A percentile compares a stretch with the other conserved stretches of the same genome.
These are phyloP conservation scores for Phortica okadai DNA, from an alignment of 2,888 invertebrate species.

Conservation along the genomic window DNA sequence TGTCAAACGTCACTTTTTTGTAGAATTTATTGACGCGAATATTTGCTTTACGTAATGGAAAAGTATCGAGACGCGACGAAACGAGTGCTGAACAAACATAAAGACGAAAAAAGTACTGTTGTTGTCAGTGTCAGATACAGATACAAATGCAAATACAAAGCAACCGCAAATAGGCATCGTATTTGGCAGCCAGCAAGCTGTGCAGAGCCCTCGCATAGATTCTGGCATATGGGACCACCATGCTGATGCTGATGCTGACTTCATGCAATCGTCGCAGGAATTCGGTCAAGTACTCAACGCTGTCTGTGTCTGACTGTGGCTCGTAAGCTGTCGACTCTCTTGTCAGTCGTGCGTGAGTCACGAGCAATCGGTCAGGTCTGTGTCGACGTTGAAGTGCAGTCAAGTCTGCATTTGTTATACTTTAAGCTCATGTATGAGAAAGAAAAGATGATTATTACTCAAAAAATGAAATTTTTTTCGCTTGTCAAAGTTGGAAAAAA, in stretches of 20 bases:
- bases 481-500: too few relatives aligned
- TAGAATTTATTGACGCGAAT: slow-evolving; percentile 12
- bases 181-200: slow-evolving; percentile 12
- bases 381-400: background rate
- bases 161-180: background rate
- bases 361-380: slow-evolving; percentile 1
- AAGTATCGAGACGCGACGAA: background rate
- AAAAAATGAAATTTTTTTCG: too few relatives aligned
- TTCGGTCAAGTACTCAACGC: slow-evolving; percentile 69
- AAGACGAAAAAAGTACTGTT: background rate
- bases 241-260: background rate
- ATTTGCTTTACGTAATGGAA: background rate
- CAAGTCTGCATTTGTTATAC: background rate
- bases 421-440: background rate
- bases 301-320: slow-evolving; percentile 56
- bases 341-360: slow-evolving; percentile 37
- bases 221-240: background rate
- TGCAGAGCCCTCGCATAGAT: slow-evolving; percentile 34
- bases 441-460: too few relatives aligned
- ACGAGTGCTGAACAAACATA: background rate
- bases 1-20: slow-evolving; percentile 3
- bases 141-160: slow-evolving; percentile 8
- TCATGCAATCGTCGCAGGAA: slow-evolving; percentile 47
- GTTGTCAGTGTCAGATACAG: slow-evolving; percentile 1
- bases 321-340: slow-evolving; percentile 63